A percentile compares a stretch with the other conserved stretches of the same genome.
phyloP scores from a whole-genome alignment of 2,797 vertebrate genomes.

The Pseudochirops corinnae region DNA sequence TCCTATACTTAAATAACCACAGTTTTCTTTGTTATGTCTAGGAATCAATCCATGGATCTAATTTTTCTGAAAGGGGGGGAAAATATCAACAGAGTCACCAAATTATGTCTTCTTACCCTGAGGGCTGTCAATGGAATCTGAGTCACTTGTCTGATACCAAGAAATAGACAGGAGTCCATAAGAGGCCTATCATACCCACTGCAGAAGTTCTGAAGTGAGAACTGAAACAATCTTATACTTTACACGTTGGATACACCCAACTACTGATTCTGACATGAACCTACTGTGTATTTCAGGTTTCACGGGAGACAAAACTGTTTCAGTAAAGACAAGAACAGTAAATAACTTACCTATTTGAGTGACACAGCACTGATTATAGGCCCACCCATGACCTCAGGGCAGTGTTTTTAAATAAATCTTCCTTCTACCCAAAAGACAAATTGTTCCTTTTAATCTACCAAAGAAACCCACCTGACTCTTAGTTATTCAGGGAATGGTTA shows the following conservation, averaged over 20 bases:
- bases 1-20: background rate
- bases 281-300: too few relatives aligned
- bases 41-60: background rate
- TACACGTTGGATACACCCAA: too few relatives aligned
- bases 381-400: background rate
- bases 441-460: background rate
- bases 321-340: background rate
- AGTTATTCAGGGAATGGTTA: background rate
- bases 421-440: background rate
- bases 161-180: background rate
- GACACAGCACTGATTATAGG: background rate
- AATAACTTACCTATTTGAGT: background rate
- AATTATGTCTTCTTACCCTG: background rate
- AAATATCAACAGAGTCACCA: background rate
- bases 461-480: background rate
- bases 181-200: background rate
- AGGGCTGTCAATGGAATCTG: background rate
- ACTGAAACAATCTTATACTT: background rate
- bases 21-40: background rate
- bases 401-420: background rate
- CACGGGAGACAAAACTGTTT: background rate
- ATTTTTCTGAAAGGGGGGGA: background rate
- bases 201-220: background rate
- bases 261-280: too few relatives aligned
- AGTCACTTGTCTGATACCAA: background rate